Conservation (phyloP, 2,888 invertebrate species). For the Aspidiotus destructor region DNA sequence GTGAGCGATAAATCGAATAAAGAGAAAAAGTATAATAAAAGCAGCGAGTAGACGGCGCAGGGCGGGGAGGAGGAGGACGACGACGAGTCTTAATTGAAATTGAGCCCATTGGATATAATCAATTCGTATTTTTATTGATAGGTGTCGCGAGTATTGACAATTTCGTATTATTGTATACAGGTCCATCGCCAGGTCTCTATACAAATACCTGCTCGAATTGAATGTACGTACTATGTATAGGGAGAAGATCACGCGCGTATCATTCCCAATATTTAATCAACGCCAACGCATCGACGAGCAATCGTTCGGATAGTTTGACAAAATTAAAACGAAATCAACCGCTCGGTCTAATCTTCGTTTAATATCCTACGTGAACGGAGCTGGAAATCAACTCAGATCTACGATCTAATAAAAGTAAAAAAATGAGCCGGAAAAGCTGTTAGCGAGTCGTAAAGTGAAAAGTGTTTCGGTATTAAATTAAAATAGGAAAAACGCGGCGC, state of each 20-base stretch:
- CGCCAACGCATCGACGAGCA: no score
- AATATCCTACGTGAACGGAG: background rate
- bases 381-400: background rate
- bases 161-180: no score
- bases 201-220: no score
- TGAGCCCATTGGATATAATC: background rate
- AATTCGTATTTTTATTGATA: background rate
- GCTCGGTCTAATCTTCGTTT: background rate
- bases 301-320: background rate
- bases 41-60: background rate
- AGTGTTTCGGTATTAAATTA: background rate
- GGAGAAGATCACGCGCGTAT: no score
- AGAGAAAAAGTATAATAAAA: background rate
- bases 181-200: no score
- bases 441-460: slow-evolving; percentile 1
- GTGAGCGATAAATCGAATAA: background rate
- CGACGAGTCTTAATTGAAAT: background rate
- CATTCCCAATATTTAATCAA: no score
- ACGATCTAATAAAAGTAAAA: background rate
- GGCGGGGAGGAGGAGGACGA: background rate
- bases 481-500: background rate
- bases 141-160: background rate
- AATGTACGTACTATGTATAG: no score
- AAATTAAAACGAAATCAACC: slow-evolving; percentile 2
- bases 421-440: slow-evolving; percentile 2